phyloP scores from a whole-genome alignment of 2,888 invertebrate species.

The Eledona agricola region DNA sequence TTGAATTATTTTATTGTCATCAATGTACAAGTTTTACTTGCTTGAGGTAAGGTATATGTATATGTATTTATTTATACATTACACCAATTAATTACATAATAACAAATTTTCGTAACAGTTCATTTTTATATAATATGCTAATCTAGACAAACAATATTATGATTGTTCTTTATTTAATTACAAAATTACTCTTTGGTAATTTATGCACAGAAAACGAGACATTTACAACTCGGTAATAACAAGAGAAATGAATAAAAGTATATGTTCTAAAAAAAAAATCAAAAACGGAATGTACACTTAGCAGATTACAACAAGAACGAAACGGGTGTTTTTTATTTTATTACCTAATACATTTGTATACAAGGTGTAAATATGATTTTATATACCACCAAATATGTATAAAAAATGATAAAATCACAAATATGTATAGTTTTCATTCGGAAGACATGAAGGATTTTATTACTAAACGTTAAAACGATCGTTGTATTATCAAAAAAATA shows the following conservation, averaged over 20 bases:
- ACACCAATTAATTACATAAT: conserved; percentile 54
- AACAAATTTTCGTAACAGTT: conserved; percentile 54
- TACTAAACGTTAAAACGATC: conserved; percentile 38
- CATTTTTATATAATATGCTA: conserved; percentile 42
- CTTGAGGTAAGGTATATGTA: conserved; percentile 56
- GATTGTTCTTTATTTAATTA: conserved; percentile 51
- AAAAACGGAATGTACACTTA: conserved; percentile 28
- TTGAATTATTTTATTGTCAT: conserved; percentile 62
- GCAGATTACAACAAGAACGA: conserved; percentile 31
- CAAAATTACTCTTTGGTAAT: conserved; percentile 31
- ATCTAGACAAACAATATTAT: conserved; percentile 51
- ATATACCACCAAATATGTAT: conserved; percentile 38
- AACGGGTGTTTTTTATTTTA: conserved; percentile 20
- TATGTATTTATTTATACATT: conserved; percentile 48
- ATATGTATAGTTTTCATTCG: conserved; percentile 48
- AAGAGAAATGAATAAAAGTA: conserved; percentile 26
- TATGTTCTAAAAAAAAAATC: conserved; percentile 28
- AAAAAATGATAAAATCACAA: conserved; percentile 43
- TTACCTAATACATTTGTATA: conserved; percentile 37
- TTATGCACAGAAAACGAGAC: conserved; percentile 35
- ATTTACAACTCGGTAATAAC: conserved; percentile 19
- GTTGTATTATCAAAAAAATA: conserved; percentile 36
- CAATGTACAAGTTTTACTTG: conserved; percentile 58
- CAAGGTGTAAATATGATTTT: conserved; percentile 38
- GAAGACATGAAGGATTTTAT: conserved; percentile 52